Conservation (phyloP, 2,797 vertebrate species). For the Distichodus sexfasciatus region DNA sequence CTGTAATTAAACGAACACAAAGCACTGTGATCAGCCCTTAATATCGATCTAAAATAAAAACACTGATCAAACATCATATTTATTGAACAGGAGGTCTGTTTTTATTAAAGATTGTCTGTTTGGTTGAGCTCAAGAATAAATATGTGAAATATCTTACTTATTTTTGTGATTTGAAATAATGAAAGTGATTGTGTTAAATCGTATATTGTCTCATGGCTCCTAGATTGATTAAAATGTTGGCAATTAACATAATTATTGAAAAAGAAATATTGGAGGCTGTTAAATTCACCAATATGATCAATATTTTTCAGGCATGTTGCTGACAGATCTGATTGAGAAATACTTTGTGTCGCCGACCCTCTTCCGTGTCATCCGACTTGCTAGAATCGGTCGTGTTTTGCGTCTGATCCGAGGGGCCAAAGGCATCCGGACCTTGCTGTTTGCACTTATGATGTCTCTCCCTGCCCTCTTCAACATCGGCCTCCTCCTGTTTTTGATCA, state of each 20-base stretch:
- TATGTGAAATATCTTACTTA: too few relatives aligned
- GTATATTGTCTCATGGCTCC: too few relatives aligned
- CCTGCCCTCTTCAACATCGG: constrained; percentile 96
- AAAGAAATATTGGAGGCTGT: too few relatives aligned
- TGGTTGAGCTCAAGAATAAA: too few relatives aligned
- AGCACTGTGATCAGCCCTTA: not conserved
- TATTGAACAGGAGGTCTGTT: too few relatives aligned
- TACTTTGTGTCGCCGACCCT: constrained; percentile 92
- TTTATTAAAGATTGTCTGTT: too few relatives aligned
- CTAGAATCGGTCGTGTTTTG: constrained; percentile 87
- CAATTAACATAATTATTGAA: not conserved
- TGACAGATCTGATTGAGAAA: constrained; percentile 90
- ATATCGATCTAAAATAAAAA: not conserved
- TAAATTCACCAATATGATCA: too few relatives aligned
- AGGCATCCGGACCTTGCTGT: constrained; percentile 89
- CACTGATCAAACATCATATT: not conserved
- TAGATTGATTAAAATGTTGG: not conserved
- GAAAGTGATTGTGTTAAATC: too few relatives aligned
- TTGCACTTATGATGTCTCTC: constrained; percentile 96
- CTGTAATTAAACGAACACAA: not conserved
- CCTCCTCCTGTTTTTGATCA: constrained; percentile 92
- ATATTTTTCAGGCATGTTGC: constrained; percentile 86
- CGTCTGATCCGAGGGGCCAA: constrained; percentile 90
- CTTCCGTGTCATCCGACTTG: constrained; percentile 91
- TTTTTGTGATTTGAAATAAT: too few relatives aligned